A percentile compares a stretch with the other conserved stretches of the same genome.
Evolutionary conservation across 2,113 vertebrate species (phyloP).

Genomic region (Sylvilagus bachmani): DNA sequence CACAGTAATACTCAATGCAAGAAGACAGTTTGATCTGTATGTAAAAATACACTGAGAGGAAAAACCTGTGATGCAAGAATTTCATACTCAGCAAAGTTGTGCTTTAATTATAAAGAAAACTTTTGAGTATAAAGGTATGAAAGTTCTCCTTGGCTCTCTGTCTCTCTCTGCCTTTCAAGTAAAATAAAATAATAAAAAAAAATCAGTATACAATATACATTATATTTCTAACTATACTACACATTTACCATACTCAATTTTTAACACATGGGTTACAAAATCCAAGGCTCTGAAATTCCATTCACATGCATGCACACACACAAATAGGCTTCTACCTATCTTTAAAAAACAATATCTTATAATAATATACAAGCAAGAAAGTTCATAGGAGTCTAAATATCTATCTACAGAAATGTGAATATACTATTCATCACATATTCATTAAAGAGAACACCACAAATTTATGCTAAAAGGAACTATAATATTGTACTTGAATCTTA

Average conservation of each 20-base stretch:
- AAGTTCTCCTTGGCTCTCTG: no score
- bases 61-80: slow-evolving; percentile 36
- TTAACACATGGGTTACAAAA: background rate
- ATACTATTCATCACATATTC: background rate
- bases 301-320: background rate
- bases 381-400: background rate
- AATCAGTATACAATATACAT: background rate
- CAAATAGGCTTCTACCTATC: background rate
- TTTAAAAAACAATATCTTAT: background rate
- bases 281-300: background rate
- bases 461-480: background rate
- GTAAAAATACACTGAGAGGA: background rate
- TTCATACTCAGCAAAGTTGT: slow-evolving; percentile 9
- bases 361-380: background rate
- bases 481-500: background rate
- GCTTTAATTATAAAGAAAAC: slow-evolving; percentile 43
- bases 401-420: background rate
- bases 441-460: background rate
- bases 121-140: background rate
- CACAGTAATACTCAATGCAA: slow-evolving; percentile 13
- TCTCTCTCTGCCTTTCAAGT: no score
- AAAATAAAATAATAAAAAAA: no score
- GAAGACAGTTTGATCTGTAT: slow-evolving; percentile 47
- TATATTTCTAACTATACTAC: background rate
- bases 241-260: background rate